phyloP scores from a whole-genome alignment of 1,140 invertebrate species.

The Dinoponera quadriceps region DNA sequence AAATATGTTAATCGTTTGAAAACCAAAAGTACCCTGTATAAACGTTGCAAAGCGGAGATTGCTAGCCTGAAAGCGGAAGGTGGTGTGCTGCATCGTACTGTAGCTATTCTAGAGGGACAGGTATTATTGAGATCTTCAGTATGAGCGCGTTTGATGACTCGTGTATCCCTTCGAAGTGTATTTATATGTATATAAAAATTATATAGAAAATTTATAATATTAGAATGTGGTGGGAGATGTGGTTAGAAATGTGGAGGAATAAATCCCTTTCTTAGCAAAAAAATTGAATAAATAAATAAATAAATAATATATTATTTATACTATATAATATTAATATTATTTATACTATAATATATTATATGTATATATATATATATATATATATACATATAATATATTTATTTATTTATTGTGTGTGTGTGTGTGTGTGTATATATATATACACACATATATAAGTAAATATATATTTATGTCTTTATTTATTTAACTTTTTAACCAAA shows the following conservation, averaged over 20 bases:
- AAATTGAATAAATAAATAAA: no score
- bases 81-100: conserved; percentile 88
- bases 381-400: background rate
- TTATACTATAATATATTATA: no score
- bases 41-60: conserved; percentile 91
- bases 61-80: conserved; percentile 90
- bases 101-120: conserved; percentile 86
- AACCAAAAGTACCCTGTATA: conserved; percentile 92
- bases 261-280: no score
- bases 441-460: no score
- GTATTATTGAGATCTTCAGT: conserved; percentile 47
- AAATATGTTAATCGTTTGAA: conserved; percentile 92
- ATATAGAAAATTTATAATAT: no score
- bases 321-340: no score
- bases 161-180: background rate
- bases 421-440: no score
- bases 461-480: no score
- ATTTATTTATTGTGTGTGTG: background rate
- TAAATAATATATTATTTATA: no score
- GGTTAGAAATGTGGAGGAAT: no score
- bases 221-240: no score
- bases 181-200: conserved; percentile 33
- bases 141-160: background rate
- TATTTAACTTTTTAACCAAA: no score
- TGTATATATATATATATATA: background rate